Base-by-base conservation (phyloP, 2,888 invertebrate species). In the Drosophila seclusa region DNA sequence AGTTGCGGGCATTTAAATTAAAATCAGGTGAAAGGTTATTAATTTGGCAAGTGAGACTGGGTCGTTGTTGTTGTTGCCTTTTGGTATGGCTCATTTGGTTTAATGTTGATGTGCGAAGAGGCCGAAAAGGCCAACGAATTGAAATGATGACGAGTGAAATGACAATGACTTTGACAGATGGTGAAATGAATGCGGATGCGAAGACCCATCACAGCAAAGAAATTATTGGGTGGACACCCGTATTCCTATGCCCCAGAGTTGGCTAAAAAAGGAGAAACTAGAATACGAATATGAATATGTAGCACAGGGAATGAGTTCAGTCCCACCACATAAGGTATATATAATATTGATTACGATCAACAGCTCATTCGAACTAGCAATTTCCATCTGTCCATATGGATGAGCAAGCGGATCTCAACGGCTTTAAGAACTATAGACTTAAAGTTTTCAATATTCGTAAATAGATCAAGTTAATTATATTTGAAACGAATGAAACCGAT, bases 21-120 rank as follows among this genome's bases (percentile, higher is more conserved):
- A 87, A 88, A 80, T 73, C 84, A 89, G 87, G 89, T 89, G 89
- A 87, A 87, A 87, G 90, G 87, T 87, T 87, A 87, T 87, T 87
- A 87, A 87, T 90, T 87, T 79, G 69, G 69, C 50, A 84, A 76
- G 66, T 82, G 71, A 80, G 84, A 80, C 83, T 85, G 78, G 76
- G 69, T 60, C 66, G 75, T 73, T 58, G 60, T 74, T 73, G 38
- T 63, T 74, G 59, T 50, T 60, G 60, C 32, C 50, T 54, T 73
- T 76, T 62, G 67, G 24, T 68, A 68, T 65, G 79, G 75, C 85
- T 89, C 85, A 89, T 86, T 86, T 76, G 86, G 73, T 11, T 89
- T 78, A 85, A 87, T 89, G 73, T 48, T 70, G 83, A 77, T 75
- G 72, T 72, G 80, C 62, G 59, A 57, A 72, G 72, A 52, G 68